phyloP scores from a whole-genome alignment of 2,113 vertebrate genomes.

The Alethe castanea region DNA sequence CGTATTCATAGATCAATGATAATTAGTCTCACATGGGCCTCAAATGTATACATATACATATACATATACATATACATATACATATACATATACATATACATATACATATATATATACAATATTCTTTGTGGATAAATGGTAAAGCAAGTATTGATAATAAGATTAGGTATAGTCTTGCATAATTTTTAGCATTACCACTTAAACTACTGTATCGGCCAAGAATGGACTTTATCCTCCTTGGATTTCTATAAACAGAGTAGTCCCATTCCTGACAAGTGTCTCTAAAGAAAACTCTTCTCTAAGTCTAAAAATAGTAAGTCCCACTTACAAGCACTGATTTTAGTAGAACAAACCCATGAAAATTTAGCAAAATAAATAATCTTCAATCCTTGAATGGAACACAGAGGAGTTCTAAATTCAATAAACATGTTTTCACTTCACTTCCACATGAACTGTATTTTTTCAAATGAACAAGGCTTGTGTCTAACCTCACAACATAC shows the following conservation, averaged over 20 bases:
- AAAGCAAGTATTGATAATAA: background rate
- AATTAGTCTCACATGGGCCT: background rate
- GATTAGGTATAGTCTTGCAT: background rate
- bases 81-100: background rate
- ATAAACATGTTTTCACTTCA: background rate
- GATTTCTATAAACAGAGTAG: background rate
- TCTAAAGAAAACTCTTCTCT: background rate
- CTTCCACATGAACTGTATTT: background rate
- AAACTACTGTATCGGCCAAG: background rate
- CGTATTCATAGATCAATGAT: background rate
- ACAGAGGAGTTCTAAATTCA: background rate
- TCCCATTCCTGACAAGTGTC: background rate
- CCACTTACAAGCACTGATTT: background rate
- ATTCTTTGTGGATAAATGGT: background rate
- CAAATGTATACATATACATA: background rate
- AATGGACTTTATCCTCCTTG: background rate
- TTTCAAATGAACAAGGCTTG: background rate
- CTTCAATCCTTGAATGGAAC: background rate
- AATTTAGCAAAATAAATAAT: background rate
- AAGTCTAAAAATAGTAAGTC: background rate
- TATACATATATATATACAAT: background rate
- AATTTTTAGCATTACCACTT: background rate
- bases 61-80: background rate
- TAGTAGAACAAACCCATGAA: background rate
- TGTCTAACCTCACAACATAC: background rate